Base-by-base conservation (phyloP, 2,797 vertebrate species). In the Helarctos malayanus region DNA sequence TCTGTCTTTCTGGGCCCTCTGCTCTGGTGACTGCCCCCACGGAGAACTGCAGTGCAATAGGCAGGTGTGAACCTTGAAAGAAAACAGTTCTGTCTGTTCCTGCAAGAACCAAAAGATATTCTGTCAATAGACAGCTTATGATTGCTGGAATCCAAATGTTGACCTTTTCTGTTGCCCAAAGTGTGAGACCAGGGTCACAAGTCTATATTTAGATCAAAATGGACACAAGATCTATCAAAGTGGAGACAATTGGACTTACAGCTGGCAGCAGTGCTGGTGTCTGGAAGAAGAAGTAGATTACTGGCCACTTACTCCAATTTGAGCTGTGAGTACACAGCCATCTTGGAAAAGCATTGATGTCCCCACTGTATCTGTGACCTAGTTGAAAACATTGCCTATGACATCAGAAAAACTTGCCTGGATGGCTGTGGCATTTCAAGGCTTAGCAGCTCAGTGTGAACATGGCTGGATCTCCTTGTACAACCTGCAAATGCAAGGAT, bases 401-500 rank as follows among this genome's bases (percentile, higher is more conserved):
- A 99, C 98, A 99, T 99, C 98, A 99, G 99, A 78, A 99, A 99
- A 98, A 99, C 99, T 29, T 99, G 99, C 97, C 98, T 99, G 95
- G 99, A 99, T 97, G 98, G 98, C 16, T 97, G 98, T 3, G 99
- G 99, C 29, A 45, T 99, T 91, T 98, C 98, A 0, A 99, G 99
- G 68, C 99, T 99, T 78, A 99, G 99, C 0, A 99, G 99, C 0
- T 99, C 99, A 18, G 98, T 99, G 7, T 99, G 99, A 99, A 99
- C 98, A 99, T 99, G 99, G 98, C 98, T 93, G 99, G 98, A 94
- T 99, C 99, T 41, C 99, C 99, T 86, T 99, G 99, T 94, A 99
- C 99, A 81, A 99, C 98, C 97, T 99, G 99, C 99, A 99, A 99
- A 98, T 99, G 99, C 99, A 99, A 99, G 99, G 99, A 99, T 7